These are phyloP conservation scores for Mantis religiosa DNA, from an alignment of 2,888 invertebrate species.

Conservation along the genomic window DNA sequence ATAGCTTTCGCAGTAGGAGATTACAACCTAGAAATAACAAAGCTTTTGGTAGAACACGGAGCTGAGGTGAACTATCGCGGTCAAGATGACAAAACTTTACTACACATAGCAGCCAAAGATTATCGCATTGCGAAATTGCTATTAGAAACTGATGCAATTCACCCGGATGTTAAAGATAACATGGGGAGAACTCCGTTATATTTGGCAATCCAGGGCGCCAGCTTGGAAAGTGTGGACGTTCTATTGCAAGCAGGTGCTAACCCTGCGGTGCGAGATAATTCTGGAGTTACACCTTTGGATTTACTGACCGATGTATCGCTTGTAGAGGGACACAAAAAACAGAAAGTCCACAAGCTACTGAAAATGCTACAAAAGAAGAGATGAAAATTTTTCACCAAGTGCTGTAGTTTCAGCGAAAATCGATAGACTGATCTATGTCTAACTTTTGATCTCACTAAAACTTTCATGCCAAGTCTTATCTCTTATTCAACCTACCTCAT, in stretches of 20 bases:
- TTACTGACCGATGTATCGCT: neutral
- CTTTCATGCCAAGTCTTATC: neutral
- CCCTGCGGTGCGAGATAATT: neutral
- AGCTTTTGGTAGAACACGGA: neutral
- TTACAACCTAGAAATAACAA: neutral
- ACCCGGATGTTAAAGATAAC: neutral
- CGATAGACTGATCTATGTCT: no score
- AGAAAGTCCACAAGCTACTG: neutral
- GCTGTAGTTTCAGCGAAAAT: no score
- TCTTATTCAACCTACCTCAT: no score
- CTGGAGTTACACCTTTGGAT: neutral
- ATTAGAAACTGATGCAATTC: neutral
- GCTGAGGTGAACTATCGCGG: neutral
- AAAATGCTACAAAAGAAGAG: neutral
- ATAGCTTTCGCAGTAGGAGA: neutral
- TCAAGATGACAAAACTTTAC: neutral
- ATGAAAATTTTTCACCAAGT: no score
- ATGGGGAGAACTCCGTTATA: neutral
- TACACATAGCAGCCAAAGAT: neutral
- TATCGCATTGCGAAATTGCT: neutral
- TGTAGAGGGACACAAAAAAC: neutral
- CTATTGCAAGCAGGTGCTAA: neutral
- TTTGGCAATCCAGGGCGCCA: neutral
- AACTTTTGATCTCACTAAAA: no score
- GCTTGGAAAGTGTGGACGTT: neutral